Evolutionary conservation across 2,797 vertebrate species (phyloP), one percentile per base, ranked within the genome.

Genomic region (Pempheris klunzingeri): DNA sequence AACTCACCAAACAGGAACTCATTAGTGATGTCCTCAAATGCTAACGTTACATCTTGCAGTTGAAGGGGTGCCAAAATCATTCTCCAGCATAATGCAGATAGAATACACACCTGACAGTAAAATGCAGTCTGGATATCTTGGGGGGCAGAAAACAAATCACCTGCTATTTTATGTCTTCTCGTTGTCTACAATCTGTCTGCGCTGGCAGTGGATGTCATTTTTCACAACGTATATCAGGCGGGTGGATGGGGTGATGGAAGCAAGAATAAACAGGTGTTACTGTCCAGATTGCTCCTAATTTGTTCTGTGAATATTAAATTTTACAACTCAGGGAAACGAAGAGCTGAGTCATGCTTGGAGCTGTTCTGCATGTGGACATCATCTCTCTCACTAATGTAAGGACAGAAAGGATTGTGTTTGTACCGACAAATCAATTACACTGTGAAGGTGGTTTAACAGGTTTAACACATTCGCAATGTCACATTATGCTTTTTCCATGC

Each of bases 91-190:
- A 59, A 73, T 76, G 43, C 3, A 43, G 49, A 60, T 2, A 57
- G 8, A 60, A 81, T 85, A 82, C 78, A 83, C 41, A 61, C 17
- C 62, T 22, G 55, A 64, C 47, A 44, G 70, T 88, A 79, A 85
- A 84, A 84, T 61, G 69, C 71, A 67, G 69, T 28, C 81, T 74
- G 75, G 74, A 24, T 69, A 49, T 82, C 65, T 50, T 11, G 5
- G 13, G 38, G 18, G 28, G 22, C 17, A 50, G 9, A 53, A 69
- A 55, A 57, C 41, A 15, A 3, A 73, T 62, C 70, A 78, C 62
- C 77, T 76, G 73, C 63, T 68, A 50, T 39, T 88, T 89, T 71
- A 86, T 85, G 78, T 75, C 10, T 59, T 62, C 67, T 84, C 15
- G 49, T 71, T 75, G 52, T 77, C 65, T 60, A n/a, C 78, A 85